Percentiles rank a stretch among this genome's conserved stretches.
Conservation (phyloP, 2,888 invertebrate genomes). For the Hololepta plana region DNA sequence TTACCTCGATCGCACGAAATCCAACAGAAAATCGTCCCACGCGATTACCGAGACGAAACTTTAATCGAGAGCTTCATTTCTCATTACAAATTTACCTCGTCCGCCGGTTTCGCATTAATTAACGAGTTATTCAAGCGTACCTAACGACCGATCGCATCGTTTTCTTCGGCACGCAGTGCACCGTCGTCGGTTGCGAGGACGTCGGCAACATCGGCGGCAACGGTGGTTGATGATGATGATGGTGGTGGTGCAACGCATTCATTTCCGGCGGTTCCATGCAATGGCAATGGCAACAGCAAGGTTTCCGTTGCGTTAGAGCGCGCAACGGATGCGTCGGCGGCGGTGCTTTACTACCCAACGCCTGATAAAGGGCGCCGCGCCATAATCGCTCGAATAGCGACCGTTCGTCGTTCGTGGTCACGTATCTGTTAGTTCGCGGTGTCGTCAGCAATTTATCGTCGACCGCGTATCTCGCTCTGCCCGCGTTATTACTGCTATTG, state of each 20-base stretch:
- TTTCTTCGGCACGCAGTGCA: conserved; percentile 26
- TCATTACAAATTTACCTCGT: too few species aligned
- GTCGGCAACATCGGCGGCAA: background rate
- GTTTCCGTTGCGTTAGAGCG: conserved; percentile 5
- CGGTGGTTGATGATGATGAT: background rate
- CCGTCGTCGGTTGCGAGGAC: background rate
- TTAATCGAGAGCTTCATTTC: too few species aligned
- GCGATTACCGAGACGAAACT: too few species aligned
- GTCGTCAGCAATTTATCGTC: too few species aligned
- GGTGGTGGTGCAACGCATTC: conserved; percentile 6
- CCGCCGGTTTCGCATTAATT: too few species aligned
- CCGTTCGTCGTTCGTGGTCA: conserved; percentile 39
- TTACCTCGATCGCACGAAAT: too few species aligned
- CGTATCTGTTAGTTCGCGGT: conserved; percentile 6
- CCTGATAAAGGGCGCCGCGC: conserved; percentile 36
- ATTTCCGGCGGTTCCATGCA: conserved; percentile 22
- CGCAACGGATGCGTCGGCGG: conserved; percentile 9
- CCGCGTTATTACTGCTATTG: background rate
- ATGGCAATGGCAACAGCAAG: conserved; percentile 29
- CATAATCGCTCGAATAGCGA: conserved; percentile 54
- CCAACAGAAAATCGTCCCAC: too few species aligned
- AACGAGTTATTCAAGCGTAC: conserved; percentile 32
- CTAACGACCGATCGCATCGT: conserved; percentile 47
- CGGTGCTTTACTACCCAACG: conserved; percentile 18
- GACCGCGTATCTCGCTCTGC: too few species aligned